A percentile compares a stretch with the other conserved stretches of the same genome.
Conservation (phyloP, 2,113 vertebrate genomes). For the Laticauda colubrina region DNA sequence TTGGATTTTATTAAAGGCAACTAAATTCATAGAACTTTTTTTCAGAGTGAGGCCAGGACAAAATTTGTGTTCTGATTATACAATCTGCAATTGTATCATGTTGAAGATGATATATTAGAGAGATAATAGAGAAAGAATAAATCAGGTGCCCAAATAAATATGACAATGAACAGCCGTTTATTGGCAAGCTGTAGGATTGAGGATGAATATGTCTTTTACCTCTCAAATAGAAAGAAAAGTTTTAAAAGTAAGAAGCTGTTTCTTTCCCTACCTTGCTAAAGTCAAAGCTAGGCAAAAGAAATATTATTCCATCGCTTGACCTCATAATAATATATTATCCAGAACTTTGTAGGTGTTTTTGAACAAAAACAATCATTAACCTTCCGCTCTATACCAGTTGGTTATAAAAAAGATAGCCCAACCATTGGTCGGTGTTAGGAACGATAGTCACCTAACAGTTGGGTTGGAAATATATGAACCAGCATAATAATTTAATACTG, state of each 20-base stretch:
- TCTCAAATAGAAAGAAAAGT: background rate
- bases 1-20: background rate
- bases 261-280: background rate
- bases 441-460: too few relatives aligned
- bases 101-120: background rate
- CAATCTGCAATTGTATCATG: background rate
- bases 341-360: background rate
- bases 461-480: too few relatives aligned
- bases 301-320: background rate
- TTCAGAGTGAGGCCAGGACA: background rate
- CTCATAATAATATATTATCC: background rate
- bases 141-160: background rate
- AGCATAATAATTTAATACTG: too few relatives aligned
- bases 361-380: background rate
- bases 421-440: background rate
- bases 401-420: background rate
- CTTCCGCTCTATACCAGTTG: background rate
- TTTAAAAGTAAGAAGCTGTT: background rate
- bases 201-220: background rate
- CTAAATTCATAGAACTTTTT: background rate
- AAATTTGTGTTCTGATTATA: background rate
- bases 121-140: background rate
- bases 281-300: background rate
- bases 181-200: background rate
- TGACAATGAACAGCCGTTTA: background rate